Evolutionary conservation across 2,888 invertebrate genomes (phyloP), one percentile per base, ranked within the genome.

Genomic region (Theretra japonica): DNA sequence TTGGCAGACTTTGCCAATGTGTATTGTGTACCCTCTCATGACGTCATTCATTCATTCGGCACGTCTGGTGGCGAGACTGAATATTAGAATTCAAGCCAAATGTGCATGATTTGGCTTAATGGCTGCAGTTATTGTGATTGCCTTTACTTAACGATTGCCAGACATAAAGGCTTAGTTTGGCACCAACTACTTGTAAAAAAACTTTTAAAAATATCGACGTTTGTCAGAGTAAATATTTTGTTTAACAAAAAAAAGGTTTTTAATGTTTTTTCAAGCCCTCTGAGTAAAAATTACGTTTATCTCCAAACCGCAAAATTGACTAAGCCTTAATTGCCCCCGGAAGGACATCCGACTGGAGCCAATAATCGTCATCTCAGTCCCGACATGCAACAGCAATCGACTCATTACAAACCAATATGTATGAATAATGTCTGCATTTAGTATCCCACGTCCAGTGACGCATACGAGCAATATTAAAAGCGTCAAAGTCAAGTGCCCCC

Each of bases 401-500:
- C 65, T 65, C 53, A 65, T 65, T 65, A 65, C 72, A 60, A 72
- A 68, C 57, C 28, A 30, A 72, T 69, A 68, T 69, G 30, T 23
- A 71, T 60, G 70, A 73, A 70, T 70, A 70, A 68, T 23, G 62
- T 41, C 21, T 69, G 72, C 33, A 72, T 72, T 58, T 68, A 71
- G 68, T 69, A 48, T 69, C 72, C 72, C 69, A 72, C 72, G 72
- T 69, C 48, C 60, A 72, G 59, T 72, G 72, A 72, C 72, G 72
- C 72, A 72, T 72, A 53, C 68, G 59, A 69, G 58, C 53, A 70
- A 73, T 72, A 56, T 56, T 71, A 70, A 69, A 72, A 72, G 72
- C 87, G 83, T 85, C 86, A 88, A 90, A 88, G 84, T 89, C 86
- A 85, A 92, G 89, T 88, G 86, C 83, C 79, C 79, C 87, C 85